phyloP scores from a whole-genome alignment of 2,113 vertebrate genomes.

The Antechinus stuartii region DNA sequence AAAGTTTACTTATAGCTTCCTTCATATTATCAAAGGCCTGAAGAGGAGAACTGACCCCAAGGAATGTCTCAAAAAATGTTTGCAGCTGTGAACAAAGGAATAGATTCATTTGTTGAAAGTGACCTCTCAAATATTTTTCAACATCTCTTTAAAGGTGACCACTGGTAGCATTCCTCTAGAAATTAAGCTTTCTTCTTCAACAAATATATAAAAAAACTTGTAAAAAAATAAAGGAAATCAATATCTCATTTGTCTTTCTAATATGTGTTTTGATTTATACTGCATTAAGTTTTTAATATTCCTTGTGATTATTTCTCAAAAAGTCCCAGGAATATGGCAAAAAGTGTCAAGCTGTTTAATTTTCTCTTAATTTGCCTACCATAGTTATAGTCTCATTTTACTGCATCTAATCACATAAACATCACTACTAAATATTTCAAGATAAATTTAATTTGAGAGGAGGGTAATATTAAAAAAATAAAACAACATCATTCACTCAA shows the following conservation, averaged over 20 bases:
- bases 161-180: background rate
- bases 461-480: background rate
- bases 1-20: conserved; percentile 88
- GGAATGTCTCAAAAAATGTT: conserved; percentile 89
- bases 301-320: background rate
- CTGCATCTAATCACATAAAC: background rate
- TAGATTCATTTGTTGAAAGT: conserved; percentile 19
- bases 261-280: background rate
- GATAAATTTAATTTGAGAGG: background rate
- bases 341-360: conserved; percentile 11
- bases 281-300: background rate
- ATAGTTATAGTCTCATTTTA: conserved; percentile 7
- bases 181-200: background rate
- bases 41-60: conserved; percentile 83
- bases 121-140: background rate
- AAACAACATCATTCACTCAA: background rate
- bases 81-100: conserved; percentile 86
- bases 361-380: background rate
- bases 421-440: background rate
- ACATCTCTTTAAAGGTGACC: background rate
- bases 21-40: conserved; percentile 89
- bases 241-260: background rate
- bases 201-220: background rate
- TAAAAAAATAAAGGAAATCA: background rate
- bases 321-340: background rate